Percentiles rank a stretch among this genome's conserved stretches.
Conservation (phyloP, 2,888 invertebrate genomes). For the Synergus japonicus region DNA sequence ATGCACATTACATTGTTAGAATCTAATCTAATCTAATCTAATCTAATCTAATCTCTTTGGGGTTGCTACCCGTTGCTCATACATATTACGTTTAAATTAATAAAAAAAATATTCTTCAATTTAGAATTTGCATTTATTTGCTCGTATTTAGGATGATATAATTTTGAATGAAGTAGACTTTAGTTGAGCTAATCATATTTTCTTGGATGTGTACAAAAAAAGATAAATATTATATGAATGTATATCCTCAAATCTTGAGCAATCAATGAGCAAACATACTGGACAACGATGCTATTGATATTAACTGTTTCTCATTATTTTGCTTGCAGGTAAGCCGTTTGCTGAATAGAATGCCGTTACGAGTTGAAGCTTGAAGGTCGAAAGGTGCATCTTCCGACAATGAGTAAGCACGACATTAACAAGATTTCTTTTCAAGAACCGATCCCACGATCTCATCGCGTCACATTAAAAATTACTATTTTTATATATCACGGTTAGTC, state of each 20-base stretch:
- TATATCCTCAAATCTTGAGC: background rate
- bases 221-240: too few species aligned
- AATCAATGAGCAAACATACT: background rate
- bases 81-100: too few species aligned
- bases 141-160: too few species aligned
- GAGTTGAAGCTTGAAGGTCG: constrained; percentile 63
- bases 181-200: too few species aligned
- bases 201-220: too few species aligned
- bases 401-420: constrained; percentile 62
- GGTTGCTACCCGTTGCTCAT: too few species aligned
- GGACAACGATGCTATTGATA: constrained; percentile 36
- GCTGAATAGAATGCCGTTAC: constrained; percentile 59
- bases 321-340: constrained; percentile 59
- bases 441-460: constrained; percentile 58
- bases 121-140: too few species aligned
- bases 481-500: background rate
- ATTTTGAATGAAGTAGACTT: too few species aligned
- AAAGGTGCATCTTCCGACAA: constrained; percentile 62
- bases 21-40: too few species aligned
- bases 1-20: too few species aligned
- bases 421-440: constrained; percentile 62
- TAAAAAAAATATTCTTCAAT: too few species aligned
- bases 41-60: too few species aligned
- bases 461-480: background rate
- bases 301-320: constrained; percentile 50